A percentile compares a stretch with the other conserved stretches of the same genome.
Evolutionary conservation across 2,797 vertebrate species (phyloP).

Genomic region (Sebastes melanostomus): DNA sequence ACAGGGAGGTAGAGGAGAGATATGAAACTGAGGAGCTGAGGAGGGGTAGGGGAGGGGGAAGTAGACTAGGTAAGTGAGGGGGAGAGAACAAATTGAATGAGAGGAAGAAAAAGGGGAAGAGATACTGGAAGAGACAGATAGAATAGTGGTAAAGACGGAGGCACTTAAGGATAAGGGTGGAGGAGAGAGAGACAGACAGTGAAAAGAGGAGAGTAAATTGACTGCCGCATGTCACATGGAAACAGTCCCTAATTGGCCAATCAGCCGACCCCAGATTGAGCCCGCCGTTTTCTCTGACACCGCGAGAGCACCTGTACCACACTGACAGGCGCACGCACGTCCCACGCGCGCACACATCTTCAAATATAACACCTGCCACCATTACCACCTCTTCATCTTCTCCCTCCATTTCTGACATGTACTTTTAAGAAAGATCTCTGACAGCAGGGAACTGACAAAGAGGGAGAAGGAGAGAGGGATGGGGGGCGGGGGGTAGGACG

Average conservation of each 20-base stretch:
- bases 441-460: slow-evolving; percentile 53
- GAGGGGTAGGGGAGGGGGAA: not conserved
- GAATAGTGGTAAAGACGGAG: slow-evolving; percentile 56
- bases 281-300: slow-evolving; percentile 66
- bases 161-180: slow-evolving; percentile 68
- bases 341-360: slow-evolving; percentile 26
- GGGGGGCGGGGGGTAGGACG: not conserved
- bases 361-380: slow-evolving; percentile 67
- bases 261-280: slow-evolving; percentile 75
- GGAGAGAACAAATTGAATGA: slow-evolving; percentile 60
- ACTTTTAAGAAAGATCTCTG: slow-evolving; percentile 61
- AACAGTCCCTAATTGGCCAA: slow-evolving; percentile 81
- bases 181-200: slow-evolving; percentile 49
- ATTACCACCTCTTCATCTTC: slow-evolving; percentile 73
- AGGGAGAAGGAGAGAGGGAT: slow-evolving; percentile 10
- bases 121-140: slow-evolving; percentile 63
- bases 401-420: slow-evolving; percentile 61
- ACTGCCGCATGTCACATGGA: slow-evolving; percentile 78
- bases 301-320: slow-evolving; percentile 60
- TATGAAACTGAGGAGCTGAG: slow-evolving; percentile 5
- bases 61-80: slow-evolving; percentile 40
- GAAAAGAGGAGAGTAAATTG: slow-evolving; percentile 69
- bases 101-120: slow-evolving; percentile 53
- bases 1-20: not conserved
- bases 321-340: slow-evolving; percentile 33